Evolutionary conservation across 2,797 vertebrate genomes (phyloP), one percentile per base, ranked within the genome.

Genomic region (Bucorvus abyssinicus): DNA sequence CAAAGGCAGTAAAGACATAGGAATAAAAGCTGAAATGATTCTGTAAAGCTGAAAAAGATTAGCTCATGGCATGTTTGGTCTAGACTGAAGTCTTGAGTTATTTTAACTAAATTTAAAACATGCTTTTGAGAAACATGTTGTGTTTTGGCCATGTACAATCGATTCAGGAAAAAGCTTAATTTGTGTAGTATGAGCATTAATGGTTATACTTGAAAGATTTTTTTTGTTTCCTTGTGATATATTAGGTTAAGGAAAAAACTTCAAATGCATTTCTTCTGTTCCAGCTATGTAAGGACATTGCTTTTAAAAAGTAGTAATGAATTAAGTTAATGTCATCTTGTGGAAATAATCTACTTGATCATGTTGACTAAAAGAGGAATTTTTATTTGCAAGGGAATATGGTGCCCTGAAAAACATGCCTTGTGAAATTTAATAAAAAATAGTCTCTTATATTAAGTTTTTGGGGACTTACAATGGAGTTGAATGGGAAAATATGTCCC

Each of bases 31-130:
- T 10, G n/a, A 95, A 91, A 44, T 67, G 16, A 73, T 84, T 93
- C 44, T 84, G 83, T 32, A 75, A 65, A 96, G 76, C 84, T 86
- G 83, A 94, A 96, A 63, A 90, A 81, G 38, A 84, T 94, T 91
- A 93, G 26, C 69, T 95, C 44, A 15, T 77, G 84, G 65, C 3
- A 1, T 4, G 6, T 82, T 95, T 82, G 65, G 87, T 86, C 86
- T 94, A 88, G 74, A 75, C 87, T 92, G 75, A 61, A 61, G 60
- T 59, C 78, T 82, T 87, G 44, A 0, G 0, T 88, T 94, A 63
- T 92, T 93, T 93, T 84, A 83, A 84, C 83, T 82, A 85, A 90
- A 93, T 93, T 92, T 84, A 81, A 95, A 96, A 68, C 8, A 14
- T n/a, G 19, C 60, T 87, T 84, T 87, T 84, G 87, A 80, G 87